A percentile compares a stretch with the other conserved stretches of the same genome.
Conservation (phyloP, 2,888 invertebrate species). For the Cerastoderma edule region DNA sequence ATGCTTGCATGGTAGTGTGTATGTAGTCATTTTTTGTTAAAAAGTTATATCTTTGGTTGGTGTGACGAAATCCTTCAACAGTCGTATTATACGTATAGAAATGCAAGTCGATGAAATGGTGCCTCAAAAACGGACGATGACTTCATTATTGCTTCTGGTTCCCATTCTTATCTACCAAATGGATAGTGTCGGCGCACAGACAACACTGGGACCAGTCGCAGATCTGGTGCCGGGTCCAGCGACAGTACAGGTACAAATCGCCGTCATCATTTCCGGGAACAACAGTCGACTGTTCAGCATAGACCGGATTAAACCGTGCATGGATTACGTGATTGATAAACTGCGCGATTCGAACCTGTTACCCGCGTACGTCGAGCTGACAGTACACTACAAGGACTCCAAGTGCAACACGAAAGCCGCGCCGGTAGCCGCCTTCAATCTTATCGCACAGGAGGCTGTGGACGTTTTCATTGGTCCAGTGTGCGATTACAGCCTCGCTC, state of each 20-base stretch:
- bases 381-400: slow-evolving; percentile 71
- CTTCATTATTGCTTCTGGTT: slow-evolving; percentile 1
- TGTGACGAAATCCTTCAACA: too few species aligned
- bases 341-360: slow-evolving; percentile 48
- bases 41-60: too few species aligned
- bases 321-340: slow-evolving; percentile 67
- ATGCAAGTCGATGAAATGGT: too few species aligned
- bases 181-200: slow-evolving; percentile 1
- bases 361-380: slow-evolving; percentile 46
- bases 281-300: slow-evolving; percentile 66
- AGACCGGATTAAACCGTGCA: slow-evolving; percentile 65
- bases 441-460: slow-evolving; percentile 66
- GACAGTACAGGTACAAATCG: slow-evolving; percentile 31
- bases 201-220: too few species aligned
- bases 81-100: too few species aligned
- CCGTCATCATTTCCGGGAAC: slow-evolving; percentile 43
- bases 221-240: neutral
- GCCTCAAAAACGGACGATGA: too few species aligned
- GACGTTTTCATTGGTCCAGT: slow-evolving; percentile 80
- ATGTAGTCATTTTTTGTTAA: too few species aligned
- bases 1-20: too few species aligned
- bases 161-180: neutral
- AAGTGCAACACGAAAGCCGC: slow-evolving; percentile 71
- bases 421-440: slow-evolving; percentile 76
- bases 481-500: slow-evolving; percentile 89